phyloP scores from a whole-genome alignment of 2,113 vertebrate species.

The Rhinichthys klamathensis region DNA sequence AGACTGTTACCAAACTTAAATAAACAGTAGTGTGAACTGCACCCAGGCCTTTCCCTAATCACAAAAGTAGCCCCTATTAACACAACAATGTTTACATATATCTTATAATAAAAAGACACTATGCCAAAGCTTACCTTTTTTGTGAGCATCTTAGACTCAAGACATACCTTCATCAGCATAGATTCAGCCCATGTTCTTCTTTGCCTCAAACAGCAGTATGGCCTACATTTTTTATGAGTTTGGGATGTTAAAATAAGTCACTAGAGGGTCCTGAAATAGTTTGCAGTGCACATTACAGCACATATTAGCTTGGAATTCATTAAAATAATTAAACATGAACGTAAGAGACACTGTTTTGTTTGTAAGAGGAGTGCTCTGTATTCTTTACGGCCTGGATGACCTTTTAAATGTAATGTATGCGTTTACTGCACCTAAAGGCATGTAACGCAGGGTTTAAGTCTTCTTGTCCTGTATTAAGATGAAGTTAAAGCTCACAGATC shows the following conservation, averaged over 20 bases:
- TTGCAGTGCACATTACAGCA: neutral
- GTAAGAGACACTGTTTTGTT: constrained; percentile 15
- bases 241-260: constrained; percentile 30
- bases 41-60: neutral
- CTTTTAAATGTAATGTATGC: neutral
- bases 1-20: constrained; percentile 8
- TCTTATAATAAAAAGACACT: constrained; percentile 15
- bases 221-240: constrained; percentile 46
- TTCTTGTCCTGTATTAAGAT: neutral
- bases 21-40: neutral
- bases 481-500: neutral
- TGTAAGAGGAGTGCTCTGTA: neutral
- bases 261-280: constrained; percentile 43
- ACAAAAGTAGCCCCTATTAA: constrained; percentile 7
- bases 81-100: neutral
- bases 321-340: constrained; percentile 28
- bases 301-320: neutral
- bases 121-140: neutral
- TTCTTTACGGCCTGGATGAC: constrained; percentile 1
- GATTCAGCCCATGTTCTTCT: neutral
- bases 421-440: neutral
- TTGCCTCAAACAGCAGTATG: constrained; percentile 31
- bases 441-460: neutral
- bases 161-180: constrained; percentile 3
- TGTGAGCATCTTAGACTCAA: neutral